Conservation (phyloP, 1,140 invertebrate genomes). For the Spodoptera frugiperda region DNA sequence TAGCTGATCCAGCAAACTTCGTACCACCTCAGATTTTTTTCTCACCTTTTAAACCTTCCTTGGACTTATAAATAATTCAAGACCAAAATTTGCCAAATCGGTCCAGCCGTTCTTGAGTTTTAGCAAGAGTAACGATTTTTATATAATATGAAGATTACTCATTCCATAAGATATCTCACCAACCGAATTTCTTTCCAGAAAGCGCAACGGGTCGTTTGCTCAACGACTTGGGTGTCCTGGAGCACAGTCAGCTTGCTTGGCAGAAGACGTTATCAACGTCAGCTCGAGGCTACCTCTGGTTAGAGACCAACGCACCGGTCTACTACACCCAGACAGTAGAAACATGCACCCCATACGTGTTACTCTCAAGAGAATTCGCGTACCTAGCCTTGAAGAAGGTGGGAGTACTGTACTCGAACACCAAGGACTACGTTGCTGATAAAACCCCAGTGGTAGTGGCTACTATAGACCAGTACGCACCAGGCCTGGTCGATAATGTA, state of each 20-base stretch:
- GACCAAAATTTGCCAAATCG: too few relatives aligned
- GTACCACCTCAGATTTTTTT: too few relatives aligned
- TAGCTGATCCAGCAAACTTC: too few relatives aligned
- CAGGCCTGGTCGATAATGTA: constrained; percentile 88
- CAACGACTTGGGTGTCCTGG: constrained; percentile 87
- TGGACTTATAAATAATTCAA: too few relatives aligned
- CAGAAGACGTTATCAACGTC: constrained; percentile 86
- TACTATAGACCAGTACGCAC: constrained; percentile 90
- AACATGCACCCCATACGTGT: constrained; percentile 87
- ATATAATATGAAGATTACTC: too few relatives aligned
- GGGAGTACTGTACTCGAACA: constrained; percentile 84
- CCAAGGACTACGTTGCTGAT: constrained; percentile 85
- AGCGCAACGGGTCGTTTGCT: constrained; percentile 87
- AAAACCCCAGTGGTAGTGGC: constrained; percentile 88
- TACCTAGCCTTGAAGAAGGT: constrained; percentile 86
- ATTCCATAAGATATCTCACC: background rate
- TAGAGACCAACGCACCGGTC: constrained; percentile 89
- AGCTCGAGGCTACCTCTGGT: constrained; percentile 87
- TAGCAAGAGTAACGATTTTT: too few relatives aligned
- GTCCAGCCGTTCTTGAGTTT: too few relatives aligned
- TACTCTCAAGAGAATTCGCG: constrained; percentile 87
- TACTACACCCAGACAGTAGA: constrained; percentile 87
- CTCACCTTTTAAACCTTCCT: too few relatives aligned
- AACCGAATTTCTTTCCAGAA: constrained; percentile 69
- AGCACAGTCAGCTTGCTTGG: constrained; percentile 88